These are phyloP conservation scores for Rhagoletis pomonella DNA, from an alignment of 1,140 invertebrate species.

Conservation along the genomic window DNA sequence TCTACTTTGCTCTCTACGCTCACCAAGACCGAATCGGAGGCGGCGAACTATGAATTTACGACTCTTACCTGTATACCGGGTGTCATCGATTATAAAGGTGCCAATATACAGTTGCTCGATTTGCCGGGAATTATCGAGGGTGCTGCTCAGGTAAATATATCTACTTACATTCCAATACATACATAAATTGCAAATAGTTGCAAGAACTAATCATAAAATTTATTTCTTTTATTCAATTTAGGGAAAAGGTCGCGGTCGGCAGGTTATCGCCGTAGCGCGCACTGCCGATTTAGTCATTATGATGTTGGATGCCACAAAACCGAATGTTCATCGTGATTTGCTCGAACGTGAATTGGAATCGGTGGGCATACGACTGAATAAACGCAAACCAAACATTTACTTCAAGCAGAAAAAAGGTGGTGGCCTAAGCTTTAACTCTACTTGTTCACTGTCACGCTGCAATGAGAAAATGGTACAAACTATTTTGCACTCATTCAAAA, in stretches of 20 bases:
- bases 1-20: constrained; percentile 95
- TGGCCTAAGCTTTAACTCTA: constrained; percentile 99
- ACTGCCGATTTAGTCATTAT: constrained; percentile 98
- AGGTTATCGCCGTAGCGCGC: constrained; percentile 96
- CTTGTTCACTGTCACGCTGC: constrained; percentile 92
- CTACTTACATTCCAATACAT: too few relatives aligned
- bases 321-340: constrained; percentile 92
- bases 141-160: constrained; percentile 83
- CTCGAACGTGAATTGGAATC: constrained; percentile 96
- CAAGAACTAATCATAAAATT: too few relatives aligned
- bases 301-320: constrained; percentile 99
- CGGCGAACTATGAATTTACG: constrained; percentile 99
- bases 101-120: constrained; percentile 98
- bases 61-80: constrained; percentile 99
- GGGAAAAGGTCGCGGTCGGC: constrained; percentile 90
- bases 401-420: constrained; percentile 99
- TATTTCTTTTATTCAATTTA: constrained; percentile 53
- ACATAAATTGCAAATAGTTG: too few relatives aligned
- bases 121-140: constrained; percentile 98
- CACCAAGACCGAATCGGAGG: constrained; percentile 92
- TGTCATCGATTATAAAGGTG: constrained; percentile 98
- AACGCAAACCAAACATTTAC: constrained; percentile 96
- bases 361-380: constrained; percentile 97
- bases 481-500: constrained; percentile 99
- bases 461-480: constrained; percentile 99